Evolutionary conservation across 1,140 invertebrate species (phyloP), one percentile per base, ranked within the genome.

Genomic region (Cepaea nemoralis): DNA sequence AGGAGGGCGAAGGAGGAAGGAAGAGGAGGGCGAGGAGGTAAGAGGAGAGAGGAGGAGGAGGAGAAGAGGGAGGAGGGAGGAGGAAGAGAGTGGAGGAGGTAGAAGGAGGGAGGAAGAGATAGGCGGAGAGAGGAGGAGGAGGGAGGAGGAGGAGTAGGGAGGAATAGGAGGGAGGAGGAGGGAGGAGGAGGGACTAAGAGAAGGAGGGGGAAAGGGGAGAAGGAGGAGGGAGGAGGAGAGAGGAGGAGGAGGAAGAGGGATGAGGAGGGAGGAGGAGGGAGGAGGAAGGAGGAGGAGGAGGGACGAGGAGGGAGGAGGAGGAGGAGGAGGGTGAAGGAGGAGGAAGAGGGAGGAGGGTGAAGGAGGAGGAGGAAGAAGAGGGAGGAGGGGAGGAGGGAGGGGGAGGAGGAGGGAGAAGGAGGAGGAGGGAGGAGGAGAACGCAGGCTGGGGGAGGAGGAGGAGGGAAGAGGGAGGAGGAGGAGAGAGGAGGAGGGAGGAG

Each of bases 381-480:
- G 42, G 63, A 79, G 66, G 48, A 42, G 76, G 59, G 55, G 71
- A 55, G 71, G 45, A 67, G 73, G 55, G 42, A 45, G 35, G 33
- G 5, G 35, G 42, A 39, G 73, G 33, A n/a, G 27, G 22, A 71
- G 16, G 82, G 63, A 40, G 0, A 39, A 22, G 37, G 39, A 40
- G 48, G 59, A 33, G n/a, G 39, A 77, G 42, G 24, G n/a, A 35
- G 39, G 59, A 39, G 33, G 0, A 63, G 33, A 42, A 70, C 22
- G 50, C 19, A 67, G 55, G 74, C 16, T 27, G 55, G 81, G 55
- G 70, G 59, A 55, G 81, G 69, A 37, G 40, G 40, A 45, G 77
- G 70, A 59, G 48, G 40, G 31, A 66, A 81, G 59, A 69, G 63
- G 39, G 81, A 71, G 77, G 59, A 42, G 63, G 71, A 81, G 45